Evolutionary conservation across 2,797 vertebrate genomes (phyloP), one percentile per base, ranked within the genome.

Genomic region (Eidolon dupreanum): DNA sequence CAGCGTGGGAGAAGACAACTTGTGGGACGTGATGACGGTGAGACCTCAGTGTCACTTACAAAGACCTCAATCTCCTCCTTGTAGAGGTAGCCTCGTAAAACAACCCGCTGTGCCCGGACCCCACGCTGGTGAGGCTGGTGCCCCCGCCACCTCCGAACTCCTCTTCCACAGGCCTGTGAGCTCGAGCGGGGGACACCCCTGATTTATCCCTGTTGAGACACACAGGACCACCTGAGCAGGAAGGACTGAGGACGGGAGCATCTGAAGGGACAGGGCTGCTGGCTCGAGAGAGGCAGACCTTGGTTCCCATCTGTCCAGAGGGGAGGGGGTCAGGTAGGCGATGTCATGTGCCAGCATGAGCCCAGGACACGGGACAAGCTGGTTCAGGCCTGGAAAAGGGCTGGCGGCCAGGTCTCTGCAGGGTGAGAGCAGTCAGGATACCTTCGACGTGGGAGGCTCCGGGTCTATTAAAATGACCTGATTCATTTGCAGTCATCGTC

Each of bases 41-140:
- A 70, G 19, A 17, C 28, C 17, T 33, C 3, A 0, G 38, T 1
- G 12, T 63, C 1, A 0, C 7, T 3, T 1, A 13, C 12, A 26
- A 55, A 84, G 81, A 20, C 59, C n/a, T 2, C 75, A 6, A 3
- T 6, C 7, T 12, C 22, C 33, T 63, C 24, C 17, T 59, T 0
- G 8, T 0, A 22, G 33, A 77, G 33, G 12, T 2, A 22, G 41
- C 55, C 81, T 33, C 31, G 8, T 10, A 33, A 31, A 87, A 31
- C 8, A 8, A 51, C 51, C 38, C 2, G 2, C 1, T 5, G 5
- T 0, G 9, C 36, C 55, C 3, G 5, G 5, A 24, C 19, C 63
- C 20, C 2, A 0, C 4, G 16, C 66, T 22, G 15, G 24, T 22
- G 17, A 10, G 1, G 36, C 71, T 26, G n/a, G 43, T n/a, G 49